Conservation (phyloP, 2,888 invertebrate species). For the Euzophera pinguis region DNA sequence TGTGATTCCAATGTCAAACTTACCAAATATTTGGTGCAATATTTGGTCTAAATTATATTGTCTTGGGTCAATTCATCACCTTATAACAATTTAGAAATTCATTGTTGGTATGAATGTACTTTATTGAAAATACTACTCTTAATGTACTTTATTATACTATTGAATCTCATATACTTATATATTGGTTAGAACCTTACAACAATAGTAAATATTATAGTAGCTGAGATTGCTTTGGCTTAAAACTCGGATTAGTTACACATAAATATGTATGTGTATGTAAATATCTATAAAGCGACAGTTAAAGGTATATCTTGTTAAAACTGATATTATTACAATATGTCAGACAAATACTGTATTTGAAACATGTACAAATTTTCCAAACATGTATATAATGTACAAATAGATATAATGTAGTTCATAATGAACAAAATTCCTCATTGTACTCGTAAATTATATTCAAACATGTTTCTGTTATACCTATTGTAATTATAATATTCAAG, state of each 20-base stretch:
- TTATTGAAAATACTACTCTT: slow-evolving; percentile 37
- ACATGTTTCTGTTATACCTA: background rate
- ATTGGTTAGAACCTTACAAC: slow-evolving; percentile 38
- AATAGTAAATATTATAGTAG: slow-evolving; percentile 36
- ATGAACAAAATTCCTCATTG: slow-evolving; percentile 9
- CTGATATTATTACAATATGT: slow-evolving; percentile 20
- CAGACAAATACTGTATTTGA: slow-evolving; percentile 29
- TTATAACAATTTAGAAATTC: slow-evolving; percentile 38
- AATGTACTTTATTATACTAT: slow-evolving; percentile 39
- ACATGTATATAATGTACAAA: slow-evolving; percentile 17
- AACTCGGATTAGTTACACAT: slow-evolving; percentile 36
- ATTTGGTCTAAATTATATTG: slow-evolving; percentile 75
- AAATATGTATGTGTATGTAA: slow-evolving; percentile 28
- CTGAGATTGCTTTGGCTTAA: slow-evolving; percentile 56
- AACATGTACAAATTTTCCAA: slow-evolving; percentile 22
- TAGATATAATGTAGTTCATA: background rate
- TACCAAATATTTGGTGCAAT: slow-evolving; percentile 68
- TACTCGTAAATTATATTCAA: background rate
- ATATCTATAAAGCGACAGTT: slow-evolving; percentile 35
- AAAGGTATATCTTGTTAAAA: slow-evolving; percentile 18
- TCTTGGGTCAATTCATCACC: slow-evolving; percentile 50
- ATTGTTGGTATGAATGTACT: slow-evolving; percentile 30
- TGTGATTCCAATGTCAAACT: slow-evolving; percentile 52
- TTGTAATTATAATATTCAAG: slow-evolving; percentile 16
- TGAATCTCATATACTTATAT: slow-evolving; percentile 28